Percentiles rank a stretch among this genome's conserved stretches.
Evolutionary conservation across 2,888 invertebrate species (phyloP).

Genomic region (Ganaspis brasiliensis): DNA sequence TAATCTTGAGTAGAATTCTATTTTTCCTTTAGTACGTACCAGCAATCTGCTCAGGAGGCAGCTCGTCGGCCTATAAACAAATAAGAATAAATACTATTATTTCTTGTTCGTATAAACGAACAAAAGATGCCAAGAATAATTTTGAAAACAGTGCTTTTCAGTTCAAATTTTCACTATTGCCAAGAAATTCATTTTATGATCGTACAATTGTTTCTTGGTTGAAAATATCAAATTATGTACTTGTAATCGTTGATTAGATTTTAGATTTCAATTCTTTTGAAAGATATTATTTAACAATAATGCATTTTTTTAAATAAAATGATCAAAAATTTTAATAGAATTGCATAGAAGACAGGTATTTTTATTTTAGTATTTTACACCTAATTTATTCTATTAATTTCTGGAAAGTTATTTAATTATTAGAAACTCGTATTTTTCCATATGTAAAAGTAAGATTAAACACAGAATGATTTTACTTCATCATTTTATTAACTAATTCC

Average conservation of each 20-base stretch:
- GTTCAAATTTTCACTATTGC: slow-evolving; percentile 55
- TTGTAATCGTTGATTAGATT: not conserved
- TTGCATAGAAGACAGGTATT: no score
- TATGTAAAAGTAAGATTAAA: no score
- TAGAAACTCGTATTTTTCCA: no score
- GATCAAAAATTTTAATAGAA: no score
- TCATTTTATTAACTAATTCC: no score
- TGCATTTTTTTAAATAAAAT: no score
- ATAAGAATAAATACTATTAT: slow-evolving; percentile 42
- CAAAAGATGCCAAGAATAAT: slow-evolving; percentile 50
- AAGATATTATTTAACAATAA: no score
- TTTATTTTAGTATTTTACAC: no score
- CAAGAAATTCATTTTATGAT: slow-evolving; percentile 45
- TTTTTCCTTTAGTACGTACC: slow-evolving; percentile 83
- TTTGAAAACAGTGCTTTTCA: slow-evolving; percentile 52
- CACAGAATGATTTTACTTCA: no score
- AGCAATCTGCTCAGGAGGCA: slow-evolving; percentile 95
- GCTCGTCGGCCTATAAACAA: slow-evolving; percentile 90
- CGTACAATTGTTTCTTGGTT: not conserved
- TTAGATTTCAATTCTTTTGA: no score
- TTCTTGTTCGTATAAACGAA: slow-evolving; percentile 42
- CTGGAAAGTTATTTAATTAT: no score
- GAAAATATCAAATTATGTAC: not conserved
- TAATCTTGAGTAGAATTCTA: slow-evolving; percentile 35
- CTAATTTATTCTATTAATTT: no score